Percentiles rank a stretch among this genome's conserved stretches.
phyloP scores from a whole-genome alignment of 2,888 invertebrate species.

The Acanthosepion esculentum region DNA sequence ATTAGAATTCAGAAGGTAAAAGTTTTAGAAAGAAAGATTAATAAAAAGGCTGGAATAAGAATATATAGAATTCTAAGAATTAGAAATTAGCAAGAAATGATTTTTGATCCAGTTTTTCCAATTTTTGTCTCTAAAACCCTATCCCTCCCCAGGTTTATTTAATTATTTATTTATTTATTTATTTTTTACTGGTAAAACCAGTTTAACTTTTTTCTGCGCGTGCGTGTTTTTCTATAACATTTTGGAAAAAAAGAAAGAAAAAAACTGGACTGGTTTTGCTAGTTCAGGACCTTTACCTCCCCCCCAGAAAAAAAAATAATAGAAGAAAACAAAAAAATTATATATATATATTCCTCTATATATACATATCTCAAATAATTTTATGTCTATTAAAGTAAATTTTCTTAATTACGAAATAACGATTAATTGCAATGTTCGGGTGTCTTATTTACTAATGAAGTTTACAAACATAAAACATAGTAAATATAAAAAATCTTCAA shows the following conservation, averaged over 20 bases:
- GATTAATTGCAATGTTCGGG: background rate
- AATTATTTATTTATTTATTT: background rate
- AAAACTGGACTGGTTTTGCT: conserved; percentile 10
- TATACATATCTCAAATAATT: background rate
- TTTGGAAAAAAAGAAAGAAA: conserved; percentile 13
- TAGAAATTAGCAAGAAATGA: background rate
- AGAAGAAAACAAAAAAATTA: background rate
- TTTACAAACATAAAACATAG: background rate
- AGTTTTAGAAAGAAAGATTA: background rate
- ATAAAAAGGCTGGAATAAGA: background rate
- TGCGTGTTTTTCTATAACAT: conserved; percentile 12
- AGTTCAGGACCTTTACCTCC: background rate
- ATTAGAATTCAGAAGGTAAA: background rate
- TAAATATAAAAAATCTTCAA: background rate
- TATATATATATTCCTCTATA: background rate
- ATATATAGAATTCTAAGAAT: background rate
- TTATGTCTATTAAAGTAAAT: background rate
- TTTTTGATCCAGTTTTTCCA: conserved; percentile 33
- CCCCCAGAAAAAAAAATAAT: background rate
- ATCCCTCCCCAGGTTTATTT: background rate
- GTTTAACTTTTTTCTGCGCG: conserved; percentile 8
- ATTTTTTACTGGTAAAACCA: background rate
- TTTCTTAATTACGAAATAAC: background rate
- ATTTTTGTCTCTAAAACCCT: background rate
- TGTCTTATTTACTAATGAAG: background rate